A percentile compares a stretch with the other conserved stretches of the same genome.
Conservation (phyloP, 1,140 invertebrate species). For the Coptotermes formosanus region DNA sequence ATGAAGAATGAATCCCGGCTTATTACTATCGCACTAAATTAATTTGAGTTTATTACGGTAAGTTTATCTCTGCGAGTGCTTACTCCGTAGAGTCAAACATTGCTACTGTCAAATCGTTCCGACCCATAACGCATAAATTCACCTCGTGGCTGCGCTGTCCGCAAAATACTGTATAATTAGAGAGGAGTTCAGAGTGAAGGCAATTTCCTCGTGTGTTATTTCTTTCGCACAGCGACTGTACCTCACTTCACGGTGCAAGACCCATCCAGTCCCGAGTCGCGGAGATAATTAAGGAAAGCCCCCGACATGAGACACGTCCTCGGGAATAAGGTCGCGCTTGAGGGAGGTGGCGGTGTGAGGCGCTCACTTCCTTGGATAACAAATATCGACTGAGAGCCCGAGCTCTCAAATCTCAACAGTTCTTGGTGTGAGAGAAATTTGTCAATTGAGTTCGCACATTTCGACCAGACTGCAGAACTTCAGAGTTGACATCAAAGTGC, state of each 20-base stretch:
- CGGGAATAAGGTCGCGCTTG: not conserved
- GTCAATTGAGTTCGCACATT: not conserved
- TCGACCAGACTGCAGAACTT: not conserved
- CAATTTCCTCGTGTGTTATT: no score
- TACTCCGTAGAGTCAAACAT: no score
- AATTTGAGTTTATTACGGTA: no score
- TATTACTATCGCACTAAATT: no score
- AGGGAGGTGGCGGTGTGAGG: not conserved
- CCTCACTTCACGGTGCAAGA: not conserved
- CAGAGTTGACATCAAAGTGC: not conserved
- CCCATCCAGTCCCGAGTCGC: not conserved
- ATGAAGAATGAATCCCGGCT: no score
- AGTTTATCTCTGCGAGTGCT: no score
- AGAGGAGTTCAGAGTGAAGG: no score
- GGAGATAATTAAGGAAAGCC: not conserved
- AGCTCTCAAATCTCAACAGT: not conserved
- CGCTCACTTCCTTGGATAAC: not conserved
- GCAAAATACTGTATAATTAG: no score
- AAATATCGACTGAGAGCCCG: not conserved
- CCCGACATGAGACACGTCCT: slow-evolving; percentile 7
- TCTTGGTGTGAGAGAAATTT: not conserved
- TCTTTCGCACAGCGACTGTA: not conserved
- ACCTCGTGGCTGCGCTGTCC: no score
- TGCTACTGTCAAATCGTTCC: no score
- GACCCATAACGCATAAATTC: no score